Percentiles rank a stretch among this genome's conserved stretches.
phyloP scores from a whole-genome alignment of 2,888 invertebrate species.

The Watsonalla cultraria region DNA sequence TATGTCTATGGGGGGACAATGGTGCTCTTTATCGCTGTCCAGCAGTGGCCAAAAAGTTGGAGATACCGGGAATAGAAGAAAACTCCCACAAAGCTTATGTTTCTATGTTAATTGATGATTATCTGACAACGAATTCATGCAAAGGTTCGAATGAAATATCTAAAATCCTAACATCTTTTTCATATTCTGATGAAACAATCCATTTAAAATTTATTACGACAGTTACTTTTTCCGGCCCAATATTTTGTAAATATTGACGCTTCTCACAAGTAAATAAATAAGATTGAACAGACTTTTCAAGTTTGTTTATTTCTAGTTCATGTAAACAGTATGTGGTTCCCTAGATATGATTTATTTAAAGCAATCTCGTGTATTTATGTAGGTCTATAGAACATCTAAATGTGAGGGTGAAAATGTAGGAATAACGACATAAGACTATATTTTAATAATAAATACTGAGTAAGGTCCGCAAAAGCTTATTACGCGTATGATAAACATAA shows the following conservation, averaged over 20 bases:
- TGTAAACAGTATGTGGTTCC: not conserved
- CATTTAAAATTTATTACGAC: conserved; percentile 7
- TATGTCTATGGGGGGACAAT: too few species aligned
- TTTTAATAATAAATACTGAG: not conserved
- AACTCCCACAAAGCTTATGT: too few species aligned
- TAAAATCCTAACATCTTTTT: too few species aligned
- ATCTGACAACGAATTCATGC: too few species aligned
- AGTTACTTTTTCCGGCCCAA: conserved; percentile 3
- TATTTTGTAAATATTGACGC: conserved; percentile 10
- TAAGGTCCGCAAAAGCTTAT: not conserved
- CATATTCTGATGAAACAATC: too few species aligned
- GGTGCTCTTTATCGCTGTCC: too few species aligned
- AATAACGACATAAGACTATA: not conserved
- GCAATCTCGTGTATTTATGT: not conserved
- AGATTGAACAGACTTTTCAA: not conserved
- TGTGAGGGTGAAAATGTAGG: not conserved
- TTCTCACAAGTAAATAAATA: not conserved
- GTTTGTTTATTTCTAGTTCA: not conserved
- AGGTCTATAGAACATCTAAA: not conserved
- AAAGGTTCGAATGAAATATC: too few species aligned
- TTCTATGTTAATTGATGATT: too few species aligned
- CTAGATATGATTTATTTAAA: not conserved
- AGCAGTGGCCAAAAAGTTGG: too few species aligned
- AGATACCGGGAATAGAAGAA: too few species aligned
- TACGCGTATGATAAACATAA: not conserved